Evolutionary conservation across 2,797 vertebrate species (phyloP).

Genomic region (Centroberyx gerrardi): DNA sequence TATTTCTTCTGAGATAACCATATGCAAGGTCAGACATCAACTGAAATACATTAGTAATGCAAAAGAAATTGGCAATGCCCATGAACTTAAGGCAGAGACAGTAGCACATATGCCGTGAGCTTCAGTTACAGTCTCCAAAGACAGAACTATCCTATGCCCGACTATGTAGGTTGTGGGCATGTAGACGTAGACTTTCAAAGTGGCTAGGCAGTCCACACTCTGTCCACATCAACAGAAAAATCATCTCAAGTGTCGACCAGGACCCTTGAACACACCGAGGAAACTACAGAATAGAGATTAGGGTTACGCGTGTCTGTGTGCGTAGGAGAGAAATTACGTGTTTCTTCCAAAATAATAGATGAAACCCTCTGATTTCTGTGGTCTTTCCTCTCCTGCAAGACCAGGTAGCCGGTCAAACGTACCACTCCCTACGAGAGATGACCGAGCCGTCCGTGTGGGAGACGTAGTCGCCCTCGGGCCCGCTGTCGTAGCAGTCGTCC

Average conservation of each 20-base stretch:
- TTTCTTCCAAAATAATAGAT: conserved; percentile 42
- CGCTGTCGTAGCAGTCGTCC: conserved; percentile 91
- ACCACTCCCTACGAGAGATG: conserved; percentile 99
- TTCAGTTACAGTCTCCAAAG: conserved; percentile 34
- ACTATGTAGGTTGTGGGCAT: conserved; percentile 19
- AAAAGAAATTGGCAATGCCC: conserved; percentile 54
- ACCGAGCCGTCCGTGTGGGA: conserved; percentile 97
- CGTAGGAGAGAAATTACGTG: conserved; percentile 37
- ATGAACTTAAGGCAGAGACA: conserved; percentile 64
- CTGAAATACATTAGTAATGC: conserved; percentile 39
- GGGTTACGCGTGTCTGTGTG: conserved; percentile 48
- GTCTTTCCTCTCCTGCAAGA: conserved; percentile 44
- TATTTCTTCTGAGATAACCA: conserved; percentile 14
- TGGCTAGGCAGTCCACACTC: conserved; percentile 56
- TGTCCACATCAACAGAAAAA: conserved; percentile 48
- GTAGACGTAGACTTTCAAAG: conserved; percentile 30
- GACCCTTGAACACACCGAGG: conserved; percentile 43
- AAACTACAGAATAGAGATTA: conserved; percentile 50
- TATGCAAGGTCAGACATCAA: conserved; percentile 22
- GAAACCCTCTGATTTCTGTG: conserved; percentile 43
- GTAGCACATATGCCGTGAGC: conserved; percentile 31
- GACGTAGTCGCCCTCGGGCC: conserved; percentile 94
- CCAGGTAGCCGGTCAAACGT: conserved; percentile 84
- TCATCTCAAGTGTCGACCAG: conserved; percentile 64
- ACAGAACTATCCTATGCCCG: conserved; percentile 34